phyloP scores from a whole-genome alignment of 2,888 invertebrate genomes.

The Gryllus longicercus region DNA sequence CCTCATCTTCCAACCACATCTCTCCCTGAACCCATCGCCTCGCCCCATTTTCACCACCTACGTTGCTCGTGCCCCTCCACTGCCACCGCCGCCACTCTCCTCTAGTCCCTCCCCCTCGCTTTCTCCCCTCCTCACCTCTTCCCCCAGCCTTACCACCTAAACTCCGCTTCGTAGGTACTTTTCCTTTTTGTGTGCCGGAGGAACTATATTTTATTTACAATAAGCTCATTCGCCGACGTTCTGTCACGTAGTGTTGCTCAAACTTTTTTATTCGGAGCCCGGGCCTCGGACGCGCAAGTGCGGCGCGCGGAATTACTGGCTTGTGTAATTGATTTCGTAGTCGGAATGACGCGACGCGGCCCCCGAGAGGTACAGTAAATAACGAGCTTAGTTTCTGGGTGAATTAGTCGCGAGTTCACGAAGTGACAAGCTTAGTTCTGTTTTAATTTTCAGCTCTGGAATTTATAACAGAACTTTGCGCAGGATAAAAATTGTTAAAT shows the following conservation, averaged over 20 bases:
- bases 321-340: conserved; percentile 11
- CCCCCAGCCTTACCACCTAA: too few relatives aligned
- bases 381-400: conserved; percentile 1
- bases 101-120: not conserved
- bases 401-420: conserved; percentile 17
- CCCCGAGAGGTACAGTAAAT: not conserved
- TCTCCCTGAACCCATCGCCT: not conserved
- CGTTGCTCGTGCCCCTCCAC: not conserved
- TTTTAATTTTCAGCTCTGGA: conserved; percentile 2
- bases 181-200: not conserved
- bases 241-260: conserved; percentile 17
- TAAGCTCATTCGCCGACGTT: conserved; percentile 1
- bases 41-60: not conserved
- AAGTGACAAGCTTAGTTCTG: conserved; percentile 8
- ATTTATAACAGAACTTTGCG: not conserved
- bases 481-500: not conserved
- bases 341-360: not conserved
- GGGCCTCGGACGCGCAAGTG: not conserved
- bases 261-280: not conserved
- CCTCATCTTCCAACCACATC: not conserved
- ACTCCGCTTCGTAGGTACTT: not conserved
- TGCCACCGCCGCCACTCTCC: not conserved
- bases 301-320: not conserved
- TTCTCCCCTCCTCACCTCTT: too few relatives aligned
- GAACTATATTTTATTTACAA: conserved; percentile 10